These are phyloP conservation scores for Unio pictorum DNA, from an alignment of 2,888 invertebrate genomes.

Conservation along the genomic window DNA sequence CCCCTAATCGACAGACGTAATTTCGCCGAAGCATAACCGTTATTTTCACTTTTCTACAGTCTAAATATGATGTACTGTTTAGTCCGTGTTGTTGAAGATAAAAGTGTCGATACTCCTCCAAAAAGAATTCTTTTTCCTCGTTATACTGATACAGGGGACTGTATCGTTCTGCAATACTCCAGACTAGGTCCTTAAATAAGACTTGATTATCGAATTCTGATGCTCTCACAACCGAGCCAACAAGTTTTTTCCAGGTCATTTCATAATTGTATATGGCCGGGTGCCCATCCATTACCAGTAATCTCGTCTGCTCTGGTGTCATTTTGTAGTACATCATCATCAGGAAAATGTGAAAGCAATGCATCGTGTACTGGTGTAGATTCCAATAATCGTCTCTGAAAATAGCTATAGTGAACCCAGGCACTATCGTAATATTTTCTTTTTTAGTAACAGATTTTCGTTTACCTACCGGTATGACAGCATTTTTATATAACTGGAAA, in stretches of 20 bases:
- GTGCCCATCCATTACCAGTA: constrained; percentile 58
- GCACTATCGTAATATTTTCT: background rate
- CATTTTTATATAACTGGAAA: no score
- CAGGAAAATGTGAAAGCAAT: constrained; percentile 42
- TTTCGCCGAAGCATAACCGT: constrained; percentile 55
- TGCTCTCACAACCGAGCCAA: constrained; percentile 40
- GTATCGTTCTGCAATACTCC: constrained; percentile 49
- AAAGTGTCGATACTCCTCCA: constrained; percentile 55
- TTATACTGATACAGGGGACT: constrained; percentile 42
- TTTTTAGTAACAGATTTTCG: background rate
- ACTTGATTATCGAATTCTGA: constrained; percentile 33
- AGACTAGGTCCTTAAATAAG: constrained; percentile 37
- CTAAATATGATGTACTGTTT: constrained; percentile 6
- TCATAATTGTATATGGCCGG: constrained; percentile 47
- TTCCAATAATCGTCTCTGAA: constrained; percentile 48
- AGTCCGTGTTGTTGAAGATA: constrained; percentile 41
- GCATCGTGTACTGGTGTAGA: constrained; percentile 40
- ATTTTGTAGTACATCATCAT: constrained; percentile 29
- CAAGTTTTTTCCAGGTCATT: constrained; percentile 48
- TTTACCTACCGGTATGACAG: no score
- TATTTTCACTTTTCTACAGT: constrained; percentile 44
- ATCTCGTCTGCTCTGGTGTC: constrained; percentile 36
- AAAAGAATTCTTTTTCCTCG: constrained; percentile 28
- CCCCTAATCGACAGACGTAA: constrained; percentile 61
- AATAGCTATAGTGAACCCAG: constrained; percentile 23